phyloP scores from a whole-genome alignment of 2,113 vertebrate species.

The Uria lomvia region DNA sequence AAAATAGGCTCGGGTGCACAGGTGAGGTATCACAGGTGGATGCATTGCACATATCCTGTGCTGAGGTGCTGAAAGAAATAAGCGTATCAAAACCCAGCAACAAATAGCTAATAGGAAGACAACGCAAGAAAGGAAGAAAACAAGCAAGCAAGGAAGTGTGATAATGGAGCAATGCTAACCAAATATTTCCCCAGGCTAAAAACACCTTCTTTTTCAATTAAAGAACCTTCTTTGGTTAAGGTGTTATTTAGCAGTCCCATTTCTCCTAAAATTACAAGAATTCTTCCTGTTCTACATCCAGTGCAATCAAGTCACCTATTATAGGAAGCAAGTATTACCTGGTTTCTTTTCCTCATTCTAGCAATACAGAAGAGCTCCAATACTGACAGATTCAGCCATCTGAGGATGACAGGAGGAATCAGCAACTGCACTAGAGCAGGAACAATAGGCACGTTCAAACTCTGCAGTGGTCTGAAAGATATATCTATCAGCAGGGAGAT shows the following conservation, averaged over 20 bases:
- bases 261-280: neutral
- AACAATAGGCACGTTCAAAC: neutral
- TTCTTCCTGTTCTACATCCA: neutral
- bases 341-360: neutral
- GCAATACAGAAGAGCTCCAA: neutral
- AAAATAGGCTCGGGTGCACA: neutral
- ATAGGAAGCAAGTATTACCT: neutral
- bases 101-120: neutral
- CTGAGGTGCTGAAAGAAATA: neutral
- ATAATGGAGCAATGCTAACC: neutral
- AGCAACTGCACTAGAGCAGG: neutral
- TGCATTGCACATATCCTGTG: neutral
- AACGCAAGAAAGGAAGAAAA: neutral
- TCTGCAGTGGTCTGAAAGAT: neutral
- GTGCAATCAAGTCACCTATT: neutral
- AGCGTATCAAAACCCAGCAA: neutral
- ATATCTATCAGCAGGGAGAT: neutral
- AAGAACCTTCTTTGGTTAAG: neutral
- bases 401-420: neutral
- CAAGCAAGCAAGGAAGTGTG: neutral
- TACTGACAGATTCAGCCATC: neutral
- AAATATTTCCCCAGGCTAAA: neutral
- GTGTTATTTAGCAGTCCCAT: neutral
- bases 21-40: neutral
- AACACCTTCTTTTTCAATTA: neutral